Evolutionary conservation across 2,113 vertebrate genomes (phyloP).

Genomic region (Donacobius atricapilla): DNA sequence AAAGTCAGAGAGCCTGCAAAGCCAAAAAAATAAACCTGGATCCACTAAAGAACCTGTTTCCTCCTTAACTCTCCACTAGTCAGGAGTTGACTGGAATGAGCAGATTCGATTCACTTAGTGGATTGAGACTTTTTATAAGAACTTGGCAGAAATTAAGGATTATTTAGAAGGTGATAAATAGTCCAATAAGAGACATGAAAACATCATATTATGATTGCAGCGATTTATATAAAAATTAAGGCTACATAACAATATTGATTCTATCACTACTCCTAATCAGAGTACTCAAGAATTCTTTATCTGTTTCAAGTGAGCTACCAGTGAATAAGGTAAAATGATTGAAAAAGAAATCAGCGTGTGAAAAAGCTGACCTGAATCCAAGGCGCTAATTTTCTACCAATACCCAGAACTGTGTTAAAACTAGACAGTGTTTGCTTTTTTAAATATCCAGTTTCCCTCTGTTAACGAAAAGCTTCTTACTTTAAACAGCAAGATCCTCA

Average conservation of each 20-base stretch:
- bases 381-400: neutral
- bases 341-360: neutral
- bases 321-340: neutral
- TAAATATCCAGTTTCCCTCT: neutral
- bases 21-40: conserved; percentile 37
- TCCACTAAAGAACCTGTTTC: conserved; percentile 10
- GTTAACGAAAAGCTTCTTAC: neutral
- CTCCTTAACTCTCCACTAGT: neutral
- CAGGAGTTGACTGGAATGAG: neutral
- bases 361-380: neutral
- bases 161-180: neutral
- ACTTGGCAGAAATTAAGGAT: neutral
- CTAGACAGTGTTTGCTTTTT: neutral
- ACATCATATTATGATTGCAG: neutral
- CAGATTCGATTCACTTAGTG: neutral
- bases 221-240: neutral
- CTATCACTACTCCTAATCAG: neutral
- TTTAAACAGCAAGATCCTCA: neutral
- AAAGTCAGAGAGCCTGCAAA: conserved; percentile 28
- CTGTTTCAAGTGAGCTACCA: neutral
- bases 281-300: neutral
- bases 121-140: neutral
- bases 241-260: neutral
- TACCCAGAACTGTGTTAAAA: neutral
- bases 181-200: neutral